These are phyloP conservation scores for Hololepta plana DNA, from an alignment of 2,888 invertebrate genomes.

Conservation along the genomic window DNA sequence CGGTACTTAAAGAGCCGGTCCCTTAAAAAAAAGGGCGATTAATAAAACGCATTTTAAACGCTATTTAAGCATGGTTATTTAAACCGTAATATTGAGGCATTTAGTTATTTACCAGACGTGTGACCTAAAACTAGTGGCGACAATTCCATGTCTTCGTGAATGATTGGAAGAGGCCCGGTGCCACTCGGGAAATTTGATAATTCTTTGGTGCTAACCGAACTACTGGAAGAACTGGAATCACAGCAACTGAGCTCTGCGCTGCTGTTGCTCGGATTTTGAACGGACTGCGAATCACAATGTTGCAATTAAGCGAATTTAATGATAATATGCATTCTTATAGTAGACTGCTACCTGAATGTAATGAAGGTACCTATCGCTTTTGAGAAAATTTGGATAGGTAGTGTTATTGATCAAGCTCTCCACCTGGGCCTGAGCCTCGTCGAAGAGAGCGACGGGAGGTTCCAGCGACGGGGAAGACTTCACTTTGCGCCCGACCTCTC, in stretches of 20 bases:
- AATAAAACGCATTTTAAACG: conserved; percentile 4
- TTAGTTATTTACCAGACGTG: conserved; percentile 22
- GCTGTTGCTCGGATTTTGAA: conserved; percentile 18
- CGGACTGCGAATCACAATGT: conserved; percentile 14
- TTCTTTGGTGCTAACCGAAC: conserved; percentile 22
- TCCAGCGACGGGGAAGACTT: conserved; percentile 47
- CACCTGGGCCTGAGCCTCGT: conserved; percentile 46
- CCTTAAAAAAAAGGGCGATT: conserved; percentile 14
- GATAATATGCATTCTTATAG: neutral
- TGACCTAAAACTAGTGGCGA: conserved; percentile 21
- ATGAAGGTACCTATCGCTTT: conserved; percentile 79
- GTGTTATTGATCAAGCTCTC: conserved; percentile 71
- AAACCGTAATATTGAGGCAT: no score
- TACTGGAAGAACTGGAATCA: conserved; percentile 23
- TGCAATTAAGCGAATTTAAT: neutral
- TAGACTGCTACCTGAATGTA: conserved; percentile 49
- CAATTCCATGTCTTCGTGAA: conserved; percentile 74
- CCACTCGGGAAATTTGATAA: conserved; percentile 21
- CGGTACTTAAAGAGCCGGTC: conserved; percentile 27
- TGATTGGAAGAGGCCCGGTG: conserved; percentile 46
- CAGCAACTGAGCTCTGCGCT: conserved; percentile 18
- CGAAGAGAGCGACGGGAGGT: conserved; percentile 53
- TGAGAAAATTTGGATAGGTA: conserved; percentile 82
- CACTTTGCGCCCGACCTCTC: conserved; percentile 55
- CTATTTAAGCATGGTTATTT: no score